Percentiles rank a stretch among this genome's conserved stretches.
Conservation (phyloP, 2,797 vertebrate species). For the Gastrophryne carolinensis region DNA sequence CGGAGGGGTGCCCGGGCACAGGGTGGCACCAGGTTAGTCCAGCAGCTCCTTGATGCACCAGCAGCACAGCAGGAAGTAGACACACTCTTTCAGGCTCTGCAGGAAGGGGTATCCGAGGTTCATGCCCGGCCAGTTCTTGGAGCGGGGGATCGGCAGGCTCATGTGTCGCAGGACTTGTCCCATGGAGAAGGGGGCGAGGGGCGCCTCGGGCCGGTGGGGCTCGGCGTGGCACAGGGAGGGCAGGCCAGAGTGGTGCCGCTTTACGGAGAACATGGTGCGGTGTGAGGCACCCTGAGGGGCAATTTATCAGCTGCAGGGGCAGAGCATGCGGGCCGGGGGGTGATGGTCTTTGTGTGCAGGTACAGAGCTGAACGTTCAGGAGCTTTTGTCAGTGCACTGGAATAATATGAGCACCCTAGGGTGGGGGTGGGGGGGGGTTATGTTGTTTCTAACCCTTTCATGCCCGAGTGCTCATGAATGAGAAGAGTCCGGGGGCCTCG, state of each 20-base stretch:
- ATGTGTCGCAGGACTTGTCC: conserved; percentile 59
- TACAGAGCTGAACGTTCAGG: conserved; percentile 51
- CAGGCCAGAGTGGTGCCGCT: not conserved
- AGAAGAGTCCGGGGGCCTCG: not conserved
- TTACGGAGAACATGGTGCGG: conserved; percentile 16
- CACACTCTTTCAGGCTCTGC: conserved; percentile 75
- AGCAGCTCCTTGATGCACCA: conserved; percentile 89
- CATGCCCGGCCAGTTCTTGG: conserved; percentile 67
- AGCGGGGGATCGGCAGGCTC: conserved; percentile 66
- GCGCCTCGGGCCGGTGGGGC: conserved; percentile 59
- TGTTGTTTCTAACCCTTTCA: not conserved
- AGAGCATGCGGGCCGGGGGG: not conserved
- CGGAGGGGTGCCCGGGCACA: too few species aligned
- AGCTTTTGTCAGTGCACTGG: not conserved
- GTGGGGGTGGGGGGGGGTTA: too few species aligned
- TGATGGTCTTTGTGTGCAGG: not conserved
- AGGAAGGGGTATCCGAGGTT: conserved; percentile 71
- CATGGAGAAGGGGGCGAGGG: conserved; percentile 63
- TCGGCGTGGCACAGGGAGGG: not conserved
- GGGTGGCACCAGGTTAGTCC: conserved; percentile 69
- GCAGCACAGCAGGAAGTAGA: conserved; percentile 88
- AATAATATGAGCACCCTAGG: too few species aligned
- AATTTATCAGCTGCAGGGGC: conserved; percentile 13
- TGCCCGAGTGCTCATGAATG: too few species aligned
- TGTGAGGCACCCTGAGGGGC: not conserved